Base-by-base conservation (phyloP, 2,797 vertebrate species). In the Cephalopachus bancanus region DNA sequence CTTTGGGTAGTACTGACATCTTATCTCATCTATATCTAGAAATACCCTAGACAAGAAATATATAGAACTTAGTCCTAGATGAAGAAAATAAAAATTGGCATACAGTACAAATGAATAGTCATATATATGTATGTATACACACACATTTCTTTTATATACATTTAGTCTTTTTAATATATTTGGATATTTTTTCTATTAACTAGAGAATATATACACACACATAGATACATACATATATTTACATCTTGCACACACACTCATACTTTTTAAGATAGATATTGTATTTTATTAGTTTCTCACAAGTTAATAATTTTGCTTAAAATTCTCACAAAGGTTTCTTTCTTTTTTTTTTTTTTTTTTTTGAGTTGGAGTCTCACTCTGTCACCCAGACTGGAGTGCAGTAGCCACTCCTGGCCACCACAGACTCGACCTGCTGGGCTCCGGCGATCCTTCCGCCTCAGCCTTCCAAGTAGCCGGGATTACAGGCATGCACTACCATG, bases 261-360 rank as follows among this genome's bases (percentile, higher is more conserved):
- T 44, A 44, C 76, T 69, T 89, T 75, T 33, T 55, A 59, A 83
- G 33, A 24, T 88, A 44, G 8, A 83, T 75, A 79, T 44, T 80
- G 16, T 44, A 59, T 83, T 62, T 55, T 79, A 7, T 85, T n/a
- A 84, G 24, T 65, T 69, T 51, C 69, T 62, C 11, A 64, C 33
- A 83, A 72, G n/a, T 53, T 71, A 85, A 85, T 85, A 87, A 87
- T 72, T 90, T 96, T 5, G 72, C 67, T 93, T 91, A 53, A 91
- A 95, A 69, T 93, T 83, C 26, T 57, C 83, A 81, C 6, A 84
- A 8, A 1, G 2, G 62, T 20, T 64, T 65, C 53, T 90, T 76
- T 51, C 37, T 37, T 37, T 37, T 37, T 37, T 37, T 37, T 37
- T 37, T 37, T 37, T 37, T 37, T 37, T 37, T 37, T 37, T 37